Conservation (phyloP, 2,113 vertebrate species). For the Cryptotis parvus region DNA sequence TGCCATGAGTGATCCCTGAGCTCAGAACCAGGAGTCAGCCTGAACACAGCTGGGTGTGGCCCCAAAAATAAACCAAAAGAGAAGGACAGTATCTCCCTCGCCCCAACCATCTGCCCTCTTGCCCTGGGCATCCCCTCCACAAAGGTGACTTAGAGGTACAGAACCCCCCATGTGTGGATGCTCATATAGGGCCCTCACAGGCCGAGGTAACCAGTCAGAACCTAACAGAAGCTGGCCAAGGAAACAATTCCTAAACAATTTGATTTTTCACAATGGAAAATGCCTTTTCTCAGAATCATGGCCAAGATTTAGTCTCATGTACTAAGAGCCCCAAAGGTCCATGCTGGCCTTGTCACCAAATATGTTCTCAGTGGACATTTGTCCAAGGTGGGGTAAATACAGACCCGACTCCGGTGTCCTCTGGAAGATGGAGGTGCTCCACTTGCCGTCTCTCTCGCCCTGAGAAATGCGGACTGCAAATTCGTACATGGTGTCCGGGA, state of each 20-base stretch:
- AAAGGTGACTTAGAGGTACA: too few species aligned
- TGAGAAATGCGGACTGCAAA: constrained; percentile 95
- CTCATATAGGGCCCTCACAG: too few species aligned
- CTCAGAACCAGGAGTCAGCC: too few species aligned
- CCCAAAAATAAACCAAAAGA: too few species aligned
- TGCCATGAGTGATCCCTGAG: too few species aligned
- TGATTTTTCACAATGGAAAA: too few species aligned
- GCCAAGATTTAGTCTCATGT: not conserved
- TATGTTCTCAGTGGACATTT: too few species aligned
- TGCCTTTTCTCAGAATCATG: not conserved
- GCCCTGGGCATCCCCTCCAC: too few species aligned
- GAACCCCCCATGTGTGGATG: too few species aligned
- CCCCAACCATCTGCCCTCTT: too few species aligned
- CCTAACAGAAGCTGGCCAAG: not conserved
- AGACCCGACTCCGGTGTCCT: constrained; percentile 97
- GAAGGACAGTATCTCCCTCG: too few species aligned
- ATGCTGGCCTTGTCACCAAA: not conserved
- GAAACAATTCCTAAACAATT: not conserved
- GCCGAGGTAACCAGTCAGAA: not conserved
- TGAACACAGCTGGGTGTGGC: too few species aligned
- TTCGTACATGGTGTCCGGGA: constrained; percentile 97
- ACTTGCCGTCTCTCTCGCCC: constrained; percentile 92
- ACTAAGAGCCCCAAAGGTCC: not conserved
- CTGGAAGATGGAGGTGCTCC: constrained; percentile 96
- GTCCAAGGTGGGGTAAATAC: constrained; percentile 57